A percentile compares a stretch with the other conserved stretches of the same genome.
phyloP scores from a whole-genome alignment of 2,113 vertebrate species.

The Candoia aspera region DNA sequence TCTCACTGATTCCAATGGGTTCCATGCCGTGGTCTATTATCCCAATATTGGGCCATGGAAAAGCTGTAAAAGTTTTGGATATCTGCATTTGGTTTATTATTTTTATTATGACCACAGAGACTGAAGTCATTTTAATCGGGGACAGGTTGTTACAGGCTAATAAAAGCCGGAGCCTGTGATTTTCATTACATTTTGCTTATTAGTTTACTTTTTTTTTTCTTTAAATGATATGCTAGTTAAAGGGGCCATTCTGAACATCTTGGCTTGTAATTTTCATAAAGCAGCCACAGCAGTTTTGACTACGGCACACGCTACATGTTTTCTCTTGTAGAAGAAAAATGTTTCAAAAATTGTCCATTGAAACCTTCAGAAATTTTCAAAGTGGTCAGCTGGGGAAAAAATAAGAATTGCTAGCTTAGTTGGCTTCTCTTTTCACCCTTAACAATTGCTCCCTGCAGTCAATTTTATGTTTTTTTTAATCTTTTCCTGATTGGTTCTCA shows the following conservation, averaged over 20 bases:
- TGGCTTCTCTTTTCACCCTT: no score
- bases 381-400: no score
- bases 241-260: neutral
- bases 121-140: neutral
- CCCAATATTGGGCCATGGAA: neutral
- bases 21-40: neutral
- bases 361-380: no score
- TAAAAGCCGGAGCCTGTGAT: neutral
- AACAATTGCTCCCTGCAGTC: no score
- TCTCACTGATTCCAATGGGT: neutral
- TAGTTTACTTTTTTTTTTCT: neutral
- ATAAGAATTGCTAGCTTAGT: no score
- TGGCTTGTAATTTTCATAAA: neutral
- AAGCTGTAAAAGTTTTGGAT: neutral
- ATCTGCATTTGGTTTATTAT: neutral
- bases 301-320: neutral
- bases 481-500: no score
- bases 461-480: no score
- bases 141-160: neutral
- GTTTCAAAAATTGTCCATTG: no score
- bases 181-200: neutral
- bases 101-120: neutral
- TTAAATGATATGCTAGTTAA: neutral
- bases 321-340: no score
- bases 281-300: neutral